Conservation (phyloP, 2,888 invertebrate genomes). For the Acrocera orbiculus region DNA sequence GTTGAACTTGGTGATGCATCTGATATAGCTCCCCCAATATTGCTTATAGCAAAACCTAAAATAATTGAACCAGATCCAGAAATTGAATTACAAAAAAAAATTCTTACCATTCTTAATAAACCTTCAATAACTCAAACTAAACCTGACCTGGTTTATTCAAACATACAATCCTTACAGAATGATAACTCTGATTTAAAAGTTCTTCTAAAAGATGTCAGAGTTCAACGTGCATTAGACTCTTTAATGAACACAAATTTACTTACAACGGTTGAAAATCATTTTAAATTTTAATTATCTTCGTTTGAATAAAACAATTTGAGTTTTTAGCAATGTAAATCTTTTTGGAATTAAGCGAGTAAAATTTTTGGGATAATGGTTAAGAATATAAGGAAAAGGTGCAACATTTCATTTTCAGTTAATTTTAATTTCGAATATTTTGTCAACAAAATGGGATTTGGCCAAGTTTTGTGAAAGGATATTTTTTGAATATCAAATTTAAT, state of each 20-base stretch:
- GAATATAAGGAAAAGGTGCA: too few relatives aligned
- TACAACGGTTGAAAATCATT: conserved; percentile 18
- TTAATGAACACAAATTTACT: conserved; percentile 32
- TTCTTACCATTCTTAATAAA: conserved; percentile 28
- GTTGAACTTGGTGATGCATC: conserved; percentile 54
- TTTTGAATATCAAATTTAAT: too few relatives aligned
- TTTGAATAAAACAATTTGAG: too few relatives aligned
- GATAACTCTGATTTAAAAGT: conserved; percentile 35
- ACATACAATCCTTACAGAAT: conserved; percentile 18
- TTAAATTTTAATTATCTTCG: conserved; percentile 19
- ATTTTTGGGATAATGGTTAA: too few relatives aligned
- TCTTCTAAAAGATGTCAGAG: conserved; percentile 56
- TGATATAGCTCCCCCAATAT: conserved; percentile 19
- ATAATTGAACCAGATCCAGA: conserved; percentile 25
- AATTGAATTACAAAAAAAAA: conserved; percentile 30
- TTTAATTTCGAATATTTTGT: too few relatives aligned
- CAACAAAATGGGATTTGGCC: too few relatives aligned
- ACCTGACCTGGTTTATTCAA: conserved; percentile 20
- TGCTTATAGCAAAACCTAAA: conserved; percentile 12
- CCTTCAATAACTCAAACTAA: conserved; percentile 25
- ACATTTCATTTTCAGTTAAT: too few relatives aligned
- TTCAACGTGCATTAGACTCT: conserved; percentile 63
- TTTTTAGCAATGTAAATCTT: too few relatives aligned
- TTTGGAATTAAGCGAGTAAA: too few relatives aligned
- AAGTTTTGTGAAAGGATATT: too few relatives aligned